Evolutionary conservation across 2,888 invertebrate species (phyloP), one percentile per base, ranked within the genome.

Genomic region (Stenichneumon culpator): DNA sequence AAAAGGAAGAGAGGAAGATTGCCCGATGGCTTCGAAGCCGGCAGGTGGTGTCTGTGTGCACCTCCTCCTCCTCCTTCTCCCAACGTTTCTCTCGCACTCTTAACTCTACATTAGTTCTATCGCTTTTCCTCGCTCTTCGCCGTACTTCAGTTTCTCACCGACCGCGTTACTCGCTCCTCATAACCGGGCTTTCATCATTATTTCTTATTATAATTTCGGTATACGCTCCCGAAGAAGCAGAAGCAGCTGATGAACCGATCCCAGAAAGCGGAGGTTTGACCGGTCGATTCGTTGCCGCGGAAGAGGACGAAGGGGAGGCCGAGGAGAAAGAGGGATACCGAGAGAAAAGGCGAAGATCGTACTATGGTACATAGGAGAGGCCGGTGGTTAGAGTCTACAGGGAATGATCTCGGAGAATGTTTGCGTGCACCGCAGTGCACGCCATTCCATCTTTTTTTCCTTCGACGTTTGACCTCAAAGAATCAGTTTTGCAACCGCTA

Each of bases 171-270:
- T 69, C 79, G 68, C 79, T 79, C 86, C 44, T 74, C 47, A 44
- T 47, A 74, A 39, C 60, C 44, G 44, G 80, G 86, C 85, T 87
- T 88, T 90, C 89, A 91, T 90, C 90, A 89, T 91, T 89, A 90
- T 39, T 89, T 90, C 90, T 91, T 92, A 92, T 92, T 92, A 90
- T 90, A 91, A 92, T 92, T 92, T 91, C 83, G 89, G 87, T 85
- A 86, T 87, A 44, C 25, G 52, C 65, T 63, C 74, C 19, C 39
- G 39, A 39, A 11, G 39, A 39, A 39, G 75, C 65, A 2, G 65
- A 63, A 47, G 84, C 82, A 86, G 87, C 87, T 88, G 90, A 91
- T 90, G 90, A 91, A 89, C 89, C 91, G 90, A 90, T 87, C 88
- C 87, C 86, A 79, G 79, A 80, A 52, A 78, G 50, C 75, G 52